Evolutionary conservation across 2,113 vertebrate genomes (phyloP), one percentile per base, ranked within the genome.

Genomic region (Xiphophorus couchianus): DNA sequence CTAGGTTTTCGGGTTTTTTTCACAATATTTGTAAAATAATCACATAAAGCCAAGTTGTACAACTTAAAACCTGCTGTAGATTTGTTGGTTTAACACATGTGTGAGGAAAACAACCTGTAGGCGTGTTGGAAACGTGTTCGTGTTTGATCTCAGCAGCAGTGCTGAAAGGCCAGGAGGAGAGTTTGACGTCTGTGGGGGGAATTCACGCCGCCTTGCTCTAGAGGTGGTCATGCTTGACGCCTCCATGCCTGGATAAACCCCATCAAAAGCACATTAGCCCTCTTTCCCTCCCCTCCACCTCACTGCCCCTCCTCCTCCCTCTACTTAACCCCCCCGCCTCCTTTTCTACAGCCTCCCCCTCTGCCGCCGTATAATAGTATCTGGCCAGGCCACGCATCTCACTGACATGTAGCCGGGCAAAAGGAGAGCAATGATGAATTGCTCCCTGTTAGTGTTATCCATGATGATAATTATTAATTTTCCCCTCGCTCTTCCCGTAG

Each of bases 211-310:
- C 83, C 66, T 90, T 82, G 86, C 88, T 89, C 29, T 82, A 81
- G 82, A 93, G 93, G 95, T 90, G 95, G 95, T 94, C 93, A 93
- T 95, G 95, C 94, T 94, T 94, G 95, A 95, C 95, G 86, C 94
- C 94, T 97, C 94, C 95, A 97, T 94, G 97, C 96, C 96, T 97
- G 96, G 94, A 93, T 97, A 96, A 97, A 97, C 95, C 96, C 96
- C 96, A 98, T 98, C 97, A 98, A 97, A 96, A 97, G 96, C 95
- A 93, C 96, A 98, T 99, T 99, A 99, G 95, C 90, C 94, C 94
- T 89, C 94, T 94, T 94, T 93, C 69, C 69, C 66, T n/a, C 54
- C 33, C 74, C 15, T 44, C 93, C 75, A 65, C 69, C 68, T 66
- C 80, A 48, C 10, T 37, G 15, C 93, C 92, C 89, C 93, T 93